Percentiles rank a stretch among this genome's conserved stretches.
Conservation (phyloP, 2,113 vertebrate species). For the Solea senegalensis region DNA sequence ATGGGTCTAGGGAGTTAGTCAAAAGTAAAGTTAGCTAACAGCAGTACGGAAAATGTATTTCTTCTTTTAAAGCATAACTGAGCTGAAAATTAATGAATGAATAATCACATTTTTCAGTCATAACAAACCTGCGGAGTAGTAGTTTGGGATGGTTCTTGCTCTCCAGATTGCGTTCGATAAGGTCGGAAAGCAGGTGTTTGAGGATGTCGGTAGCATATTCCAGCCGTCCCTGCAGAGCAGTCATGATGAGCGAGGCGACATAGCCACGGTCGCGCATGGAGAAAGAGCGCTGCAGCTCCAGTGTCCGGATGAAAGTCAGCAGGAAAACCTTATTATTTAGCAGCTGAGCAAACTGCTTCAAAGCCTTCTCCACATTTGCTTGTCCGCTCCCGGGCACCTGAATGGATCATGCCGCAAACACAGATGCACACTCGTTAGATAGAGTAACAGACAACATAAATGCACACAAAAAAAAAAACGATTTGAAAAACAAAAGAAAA, state of each 20-base stretch:
- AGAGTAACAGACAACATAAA: too few relatives aligned
- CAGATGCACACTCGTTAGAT: conserved; percentile 8
- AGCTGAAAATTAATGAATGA: too few relatives aligned
- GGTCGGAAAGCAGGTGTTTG: conserved; percentile 95
- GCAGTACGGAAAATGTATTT: too few relatives aligned
- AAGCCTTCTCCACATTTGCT: conserved; percentile 93
- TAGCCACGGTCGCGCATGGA: conserved; percentile 98
- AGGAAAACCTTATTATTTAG: conserved; percentile 98
- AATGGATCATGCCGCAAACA: conserved; percentile 48
- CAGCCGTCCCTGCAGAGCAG: conserved; percentile 91
- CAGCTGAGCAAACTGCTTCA: conserved; percentile 97
- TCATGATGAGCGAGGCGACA: conserved; percentile 98
- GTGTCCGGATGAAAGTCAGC: conserved; percentile 94
- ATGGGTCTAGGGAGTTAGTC: too few relatives aligned
- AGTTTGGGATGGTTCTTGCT: conserved; percentile 99
- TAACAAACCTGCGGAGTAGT: conserved; percentile 87
- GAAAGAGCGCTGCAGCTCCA: conserved; percentile 96
- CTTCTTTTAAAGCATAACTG: too few relatives aligned
- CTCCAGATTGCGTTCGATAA: conserved; percentile 97
- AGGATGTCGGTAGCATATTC: conserved; percentile 97
- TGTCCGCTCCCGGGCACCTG: conserved; percentile 95
- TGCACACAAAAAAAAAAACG: too few relatives aligned
- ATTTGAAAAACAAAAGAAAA: too few relatives aligned
- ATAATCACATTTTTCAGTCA: too few relatives aligned
- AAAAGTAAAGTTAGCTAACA: too few relatives aligned